Conservation (phyloP, 2,113 vertebrate species). For the Dromaius novaehollandiae region DNA sequence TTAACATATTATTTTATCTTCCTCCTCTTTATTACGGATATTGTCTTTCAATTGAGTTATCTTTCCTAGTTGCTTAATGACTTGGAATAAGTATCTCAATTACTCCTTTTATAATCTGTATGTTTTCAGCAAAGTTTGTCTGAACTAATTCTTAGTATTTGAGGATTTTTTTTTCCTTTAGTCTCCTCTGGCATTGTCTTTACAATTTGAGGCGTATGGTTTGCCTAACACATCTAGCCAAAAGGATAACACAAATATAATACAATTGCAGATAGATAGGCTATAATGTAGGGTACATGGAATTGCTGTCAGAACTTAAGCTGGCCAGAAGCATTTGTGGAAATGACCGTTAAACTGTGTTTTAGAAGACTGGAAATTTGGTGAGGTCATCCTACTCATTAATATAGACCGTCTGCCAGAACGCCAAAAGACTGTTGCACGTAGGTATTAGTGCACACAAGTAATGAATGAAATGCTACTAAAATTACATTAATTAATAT, state of each 20-base stretch:
- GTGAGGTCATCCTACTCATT: not conserved
- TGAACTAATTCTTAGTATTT: not conserved
- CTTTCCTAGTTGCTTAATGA: constrained; percentile 11
- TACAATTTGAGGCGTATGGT: not conserved
- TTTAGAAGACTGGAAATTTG: not conserved
- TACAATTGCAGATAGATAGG: not conserved
- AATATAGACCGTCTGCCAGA: not conserved
- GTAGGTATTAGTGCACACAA: not conserved
- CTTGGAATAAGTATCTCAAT: not conserved
- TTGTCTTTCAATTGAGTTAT: constrained; percentile 51
- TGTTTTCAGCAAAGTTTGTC: not conserved
- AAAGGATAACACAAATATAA: not conserved
- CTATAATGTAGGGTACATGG: not conserved
- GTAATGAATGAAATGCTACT: not conserved
- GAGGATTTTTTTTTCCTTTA: not conserved
- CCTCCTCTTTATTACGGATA: constrained; percentile 35
- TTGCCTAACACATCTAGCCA: not conserved
- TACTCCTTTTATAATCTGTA: constrained; percentile 2
- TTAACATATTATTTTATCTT: constrained; percentile 1
- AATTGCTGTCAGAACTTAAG: not conserved
- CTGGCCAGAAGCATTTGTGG: not conserved
- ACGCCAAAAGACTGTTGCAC: not conserved
- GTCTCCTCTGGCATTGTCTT: not conserved
- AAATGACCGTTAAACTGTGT: not conserved
- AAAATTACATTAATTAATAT: not conserved